Evolutionary conservation across 1,140 invertebrate genomes (phyloP), one percentile per base, ranked within the genome.

Genomic region (Parapsyche elsis): DNA sequence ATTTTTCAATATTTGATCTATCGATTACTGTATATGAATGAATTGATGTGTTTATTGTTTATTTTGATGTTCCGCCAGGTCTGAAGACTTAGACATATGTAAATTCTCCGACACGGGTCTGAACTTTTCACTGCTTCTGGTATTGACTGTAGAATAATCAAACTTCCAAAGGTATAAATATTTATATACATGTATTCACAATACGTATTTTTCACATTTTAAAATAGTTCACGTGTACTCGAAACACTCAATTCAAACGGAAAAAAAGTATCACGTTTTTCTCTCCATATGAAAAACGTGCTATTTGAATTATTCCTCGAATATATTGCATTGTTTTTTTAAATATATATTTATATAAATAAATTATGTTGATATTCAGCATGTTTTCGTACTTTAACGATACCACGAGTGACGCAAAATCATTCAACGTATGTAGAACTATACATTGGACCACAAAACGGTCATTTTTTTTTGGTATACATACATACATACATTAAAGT

Each of bases 121-220:
- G 57, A 76, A n/a, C 53, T 57, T 76, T 76, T 46, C 14, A 53
- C 71, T 9, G n/a, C 45, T 46, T 53, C 71, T 12, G 71, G 30
- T 14, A 53, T 53, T 9, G 26, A 73, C 26, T 75, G 45, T 19
- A 75, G 71, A 46, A 75, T 38, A 46, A 23, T 46, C 14, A 75
- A 30, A 75, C 7, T 53, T 5, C 45, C 45, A 46, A 75, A 45
- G 71, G 71, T 75, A 75, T 45, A n/a, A n/a, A n/a, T n/a, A n/a
- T n/a, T n/a, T n/a, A n/a, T n/a, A n/a, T n/a, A n/a, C n/a, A n/a
- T n/a, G n/a, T n/a, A n/a, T n/a, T n/a, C n/a, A 24, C 12, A 24
- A 16, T n/a, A 38, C 30, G 7, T 38, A 38, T 38, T 38, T 4
- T 38, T 4, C 30, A 38, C 7, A 38, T 38, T n/a, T n/a, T n/a